Percentiles rank a stretch among this genome's conserved stretches.
Evolutionary conservation across 2,113 vertebrate genomes (phyloP).

Genomic region (Calidris pugnax): DNA sequence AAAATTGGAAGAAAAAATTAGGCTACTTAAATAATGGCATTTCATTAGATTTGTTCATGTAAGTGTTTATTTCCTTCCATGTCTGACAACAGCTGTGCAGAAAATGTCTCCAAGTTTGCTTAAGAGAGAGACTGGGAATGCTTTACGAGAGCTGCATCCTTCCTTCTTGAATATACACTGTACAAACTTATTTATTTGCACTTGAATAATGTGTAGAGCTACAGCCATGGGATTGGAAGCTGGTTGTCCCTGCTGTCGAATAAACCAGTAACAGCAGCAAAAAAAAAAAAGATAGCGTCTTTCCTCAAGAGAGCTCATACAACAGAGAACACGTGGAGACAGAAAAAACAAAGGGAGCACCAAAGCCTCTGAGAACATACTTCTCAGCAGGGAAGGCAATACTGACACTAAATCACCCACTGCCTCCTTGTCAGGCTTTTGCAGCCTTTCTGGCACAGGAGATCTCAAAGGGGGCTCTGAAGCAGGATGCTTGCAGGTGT

Average conservation of each 20-base stretch:
- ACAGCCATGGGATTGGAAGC: not conserved
- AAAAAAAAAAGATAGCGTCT: not conserved
- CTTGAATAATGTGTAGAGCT: not conserved
- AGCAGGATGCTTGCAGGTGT: not conserved
- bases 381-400: not conserved
- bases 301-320: not conserved
- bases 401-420: conserved; percentile 7
- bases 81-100: not conserved
- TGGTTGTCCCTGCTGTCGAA: not conserved
- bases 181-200: not conserved
- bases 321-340: not conserved
- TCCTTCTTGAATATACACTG: not conserved
- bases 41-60: not conserved
- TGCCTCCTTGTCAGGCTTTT: not conserved
- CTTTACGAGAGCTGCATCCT: not conserved
- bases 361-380: not conserved
- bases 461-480: not conserved
- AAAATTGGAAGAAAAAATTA: not conserved
- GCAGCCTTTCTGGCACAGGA: not conserved
- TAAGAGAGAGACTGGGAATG: not conserved
- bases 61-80: not conserved
- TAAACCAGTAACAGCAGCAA: not conserved
- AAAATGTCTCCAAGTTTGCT: not conserved
- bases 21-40: not conserved
- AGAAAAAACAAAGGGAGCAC: not conserved